Conservation (phyloP, 2,888 invertebrate species). For the Apamea monoglypha region DNA sequence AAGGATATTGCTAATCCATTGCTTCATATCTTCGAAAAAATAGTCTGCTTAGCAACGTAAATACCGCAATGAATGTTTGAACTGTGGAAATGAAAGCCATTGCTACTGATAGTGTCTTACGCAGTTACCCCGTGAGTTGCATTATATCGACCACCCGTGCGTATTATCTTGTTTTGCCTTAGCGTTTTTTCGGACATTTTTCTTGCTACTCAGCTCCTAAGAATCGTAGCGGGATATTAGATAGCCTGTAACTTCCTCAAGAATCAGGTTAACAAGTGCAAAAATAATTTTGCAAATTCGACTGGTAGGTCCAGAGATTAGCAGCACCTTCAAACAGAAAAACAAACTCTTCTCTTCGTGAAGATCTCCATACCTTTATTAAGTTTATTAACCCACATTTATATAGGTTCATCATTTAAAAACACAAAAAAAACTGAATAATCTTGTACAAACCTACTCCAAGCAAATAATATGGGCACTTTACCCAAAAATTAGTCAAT, state of each 20-base stretch:
- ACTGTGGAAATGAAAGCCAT: background rate
- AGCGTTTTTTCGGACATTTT: no score
- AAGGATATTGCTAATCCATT: background rate
- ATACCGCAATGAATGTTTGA: background rate
- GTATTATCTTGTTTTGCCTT: background rate
- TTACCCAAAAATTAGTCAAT: slow-evolving; percentile 12
- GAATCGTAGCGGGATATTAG: no score
- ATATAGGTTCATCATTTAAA: background rate
- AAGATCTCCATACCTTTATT: background rate
- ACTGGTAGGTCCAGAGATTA: no score
- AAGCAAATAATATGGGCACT: background rate
- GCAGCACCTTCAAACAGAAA: no score
- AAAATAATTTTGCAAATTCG: no score
- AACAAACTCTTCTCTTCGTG: no score
- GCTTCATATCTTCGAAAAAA: background rate
- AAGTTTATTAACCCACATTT: background rate
- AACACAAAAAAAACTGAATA: background rate
- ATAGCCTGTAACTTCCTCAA: background rate
- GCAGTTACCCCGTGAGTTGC: no score
- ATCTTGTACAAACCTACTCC: background rate
- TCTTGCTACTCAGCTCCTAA: background rate
- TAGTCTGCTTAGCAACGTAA: background rate
- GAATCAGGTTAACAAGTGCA: background rate
- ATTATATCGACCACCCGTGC: no score
- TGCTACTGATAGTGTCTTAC: background rate